Evolutionary conservation across 2,888 invertebrate genomes (phyloP).

Genomic region (Seira ritae): DNA sequence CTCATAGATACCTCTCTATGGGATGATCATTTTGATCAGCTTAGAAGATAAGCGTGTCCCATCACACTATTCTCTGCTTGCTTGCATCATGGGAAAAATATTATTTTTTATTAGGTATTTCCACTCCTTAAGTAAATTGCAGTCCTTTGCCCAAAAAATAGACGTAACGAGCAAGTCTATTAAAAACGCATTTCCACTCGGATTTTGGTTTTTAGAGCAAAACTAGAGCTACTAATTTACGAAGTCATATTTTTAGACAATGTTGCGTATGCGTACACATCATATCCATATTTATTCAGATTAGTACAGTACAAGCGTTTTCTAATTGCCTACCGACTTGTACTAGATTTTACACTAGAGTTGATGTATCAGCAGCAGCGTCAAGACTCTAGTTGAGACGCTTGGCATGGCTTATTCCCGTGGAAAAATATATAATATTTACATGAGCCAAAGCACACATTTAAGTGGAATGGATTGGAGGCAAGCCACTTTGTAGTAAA

Average conservation of each 20-base stretch:
- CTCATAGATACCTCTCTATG: constrained; percentile 9
- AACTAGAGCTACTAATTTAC: constrained; percentile 14
- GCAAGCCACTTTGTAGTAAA: background rate
- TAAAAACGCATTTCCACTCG: constrained; percentile 15
- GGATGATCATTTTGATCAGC: constrained; percentile 39
- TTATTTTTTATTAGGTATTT: constrained; percentile 24
- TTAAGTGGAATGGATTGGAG: background rate
- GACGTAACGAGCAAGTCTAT: background rate
- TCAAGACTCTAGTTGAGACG: constrained; percentile 17
- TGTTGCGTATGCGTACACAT: no score
- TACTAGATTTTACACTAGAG: constrained; percentile 59
- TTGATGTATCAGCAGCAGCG: constrained; percentile 30
- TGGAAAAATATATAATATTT: background rate
- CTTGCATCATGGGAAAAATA: constrained; percentile 45
- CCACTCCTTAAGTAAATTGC: background rate
- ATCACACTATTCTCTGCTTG: background rate
- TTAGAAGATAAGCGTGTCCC: constrained; percentile 36
- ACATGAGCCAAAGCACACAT: background rate
- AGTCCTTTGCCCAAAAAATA: background rate
- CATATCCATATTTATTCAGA: no score
- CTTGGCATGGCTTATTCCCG: background rate
- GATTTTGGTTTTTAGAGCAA: constrained; percentile 22
- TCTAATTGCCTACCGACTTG: constrained; percentile 21
- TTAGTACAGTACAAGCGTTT: background rate
- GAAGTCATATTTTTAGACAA: constrained; percentile 13